Conservation (phyloP, 2,797 vertebrate genomes). For the Melanotaenia maccullochi region DNA sequence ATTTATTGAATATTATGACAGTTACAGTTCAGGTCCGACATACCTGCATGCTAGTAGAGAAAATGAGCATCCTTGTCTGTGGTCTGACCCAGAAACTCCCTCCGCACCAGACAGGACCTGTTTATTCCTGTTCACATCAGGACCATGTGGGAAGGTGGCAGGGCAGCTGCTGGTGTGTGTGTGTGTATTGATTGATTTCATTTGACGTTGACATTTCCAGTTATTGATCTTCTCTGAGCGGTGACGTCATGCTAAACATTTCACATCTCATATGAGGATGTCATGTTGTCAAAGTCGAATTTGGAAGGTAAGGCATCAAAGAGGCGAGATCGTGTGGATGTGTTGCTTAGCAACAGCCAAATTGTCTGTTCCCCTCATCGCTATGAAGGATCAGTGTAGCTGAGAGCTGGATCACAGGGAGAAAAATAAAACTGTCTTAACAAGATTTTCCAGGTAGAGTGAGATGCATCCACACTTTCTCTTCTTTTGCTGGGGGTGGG, state of each 20-base stretch:
- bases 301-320: conserved; percentile 48
- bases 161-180: neutral
- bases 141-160: neutral
- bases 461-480: neutral
- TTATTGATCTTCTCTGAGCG: neutral
- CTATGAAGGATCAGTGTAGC: conserved; percentile 51
- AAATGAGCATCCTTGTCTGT: too few species aligned
- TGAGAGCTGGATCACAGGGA: conserved; percentile 36
- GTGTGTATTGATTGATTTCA: neutral
- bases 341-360: conserved; percentile 80
- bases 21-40: too few species aligned
- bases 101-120: neutral
- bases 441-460: neutral
- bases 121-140: neutral
- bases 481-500: neutral
- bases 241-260: neutral
- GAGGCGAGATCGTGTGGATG: conserved; percentile 66
- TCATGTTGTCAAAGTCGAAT: conserved; percentile 23
- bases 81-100: neutral
- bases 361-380: conserved; percentile 45
- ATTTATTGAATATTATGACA: neutral
- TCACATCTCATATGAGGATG: conserved; percentile 23
- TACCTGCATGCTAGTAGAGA: neutral
- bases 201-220: too few species aligned
- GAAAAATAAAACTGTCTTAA: conserved; percentile 14